A percentile compares a stretch with the other conserved stretches of the same genome.
These are phyloP conservation scores for Ophioninae sp. DNA, from an alignment of 2,888 invertebrate species.

Conservation along the genomic window DNA sequence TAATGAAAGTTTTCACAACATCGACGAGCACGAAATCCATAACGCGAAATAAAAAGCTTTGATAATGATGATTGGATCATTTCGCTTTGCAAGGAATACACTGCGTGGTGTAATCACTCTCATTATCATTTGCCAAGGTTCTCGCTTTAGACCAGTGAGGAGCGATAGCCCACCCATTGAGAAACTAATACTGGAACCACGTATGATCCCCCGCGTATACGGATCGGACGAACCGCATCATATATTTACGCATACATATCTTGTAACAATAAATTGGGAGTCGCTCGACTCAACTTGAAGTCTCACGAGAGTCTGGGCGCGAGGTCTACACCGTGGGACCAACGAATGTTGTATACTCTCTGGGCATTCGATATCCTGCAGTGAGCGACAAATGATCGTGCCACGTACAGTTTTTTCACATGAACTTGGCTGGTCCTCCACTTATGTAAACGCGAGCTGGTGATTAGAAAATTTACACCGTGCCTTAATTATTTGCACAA, in stretches of 20 bases:
- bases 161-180: conserved; percentile 72
- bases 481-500: conserved; percentile 53
- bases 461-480: conserved; percentile 56
- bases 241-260: neutral
- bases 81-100: conserved; percentile 65
- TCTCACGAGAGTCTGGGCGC: conserved; percentile 16
- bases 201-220: conserved; percentile 19
- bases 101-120: conserved; percentile 75
- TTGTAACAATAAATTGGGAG: conserved; percentile 42
- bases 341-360: conserved; percentile 39
- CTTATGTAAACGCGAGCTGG: conserved; percentile 23
- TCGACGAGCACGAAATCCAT: conserved; percentile 24
- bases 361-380: conserved; percentile 62
- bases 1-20: conserved; percentile 24
- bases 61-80: conserved; percentile 74
- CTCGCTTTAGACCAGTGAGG: conserved; percentile 70
- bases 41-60: conserved; percentile 48
- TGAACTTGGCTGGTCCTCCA: conserved; percentile 16
- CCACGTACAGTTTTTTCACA: conserved; percentile 13
- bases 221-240: conserved; percentile 35
- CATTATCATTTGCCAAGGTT: conserved; percentile 77
- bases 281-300: conserved; percentile 19
- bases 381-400: conserved; percentile 56
- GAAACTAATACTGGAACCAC: conserved; percentile 57
- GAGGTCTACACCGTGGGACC: conserved; percentile 14